Base-by-base conservation (phyloP, 2,113 vertebrate genomes). In the Cyanistes caeruleus region DNA sequence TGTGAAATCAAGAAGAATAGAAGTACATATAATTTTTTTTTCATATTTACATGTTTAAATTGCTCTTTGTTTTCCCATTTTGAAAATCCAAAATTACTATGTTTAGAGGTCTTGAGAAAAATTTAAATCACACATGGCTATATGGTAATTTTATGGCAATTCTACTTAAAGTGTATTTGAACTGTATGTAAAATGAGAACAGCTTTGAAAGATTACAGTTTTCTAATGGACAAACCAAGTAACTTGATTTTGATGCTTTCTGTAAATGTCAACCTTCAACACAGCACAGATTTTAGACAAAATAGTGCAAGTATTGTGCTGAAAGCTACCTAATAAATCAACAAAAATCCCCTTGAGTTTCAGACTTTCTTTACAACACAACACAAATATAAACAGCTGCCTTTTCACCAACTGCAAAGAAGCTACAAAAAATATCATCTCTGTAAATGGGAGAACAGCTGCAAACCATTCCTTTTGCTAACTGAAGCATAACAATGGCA, bases 381-480 rank as follows among this genome's bases (percentile, higher is more conserved):
- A 78, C 31, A 82, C 31, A 89, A 90, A 92, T 35, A 84, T 21
- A 70, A 95, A 94, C 94, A 97, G 78, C 78, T 94, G 94, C 43
- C 31, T 92, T 77, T 52, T 44, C 79, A 86, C 7, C 28, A 90
- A 19, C 23, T 35, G 39, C 87, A 87, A 63, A 65, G 22, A 60
- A 55, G 27, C 30, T 79, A 27, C 65, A 67, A 83, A 60, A 72
- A 60, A 80, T 31, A 89, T n/a, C 15, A 62, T 27, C 35, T 51
- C 56, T 67, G 25, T 88, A 60, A 65, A 72, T 0, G 5, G 14
- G 35, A 86, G 68, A 94, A 81, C 88, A 90, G 83, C 91, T 95
- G 93, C 68, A 95, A 94, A 70, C 9, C 51, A 90, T 86, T 94
- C 68, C 30, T 70, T 95, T 72, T 84, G 56, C 41, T 84, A 70